Evolutionary conservation across 1,140 invertebrate genomes (phyloP), one percentile per base, ranked within the genome.

Genomic region (Drosophila watanabei): DNA sequence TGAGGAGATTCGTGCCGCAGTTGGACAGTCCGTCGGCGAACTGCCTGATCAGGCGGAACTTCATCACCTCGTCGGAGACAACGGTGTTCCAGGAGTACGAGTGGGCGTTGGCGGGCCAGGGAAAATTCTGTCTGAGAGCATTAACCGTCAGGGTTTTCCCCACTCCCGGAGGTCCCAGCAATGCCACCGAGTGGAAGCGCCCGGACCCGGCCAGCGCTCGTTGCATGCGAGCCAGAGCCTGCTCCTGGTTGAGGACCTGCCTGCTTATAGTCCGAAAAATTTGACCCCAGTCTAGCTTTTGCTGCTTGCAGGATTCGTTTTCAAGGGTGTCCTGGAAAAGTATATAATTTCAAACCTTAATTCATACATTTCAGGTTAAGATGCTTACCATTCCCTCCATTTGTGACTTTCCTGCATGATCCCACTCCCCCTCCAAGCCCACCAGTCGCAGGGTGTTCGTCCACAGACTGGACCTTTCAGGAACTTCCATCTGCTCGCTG

Each of bases 81-180:
- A 64, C 64, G 0, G 90, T 91, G 64, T 66, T 84, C 91, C 91
- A 92, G 1, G 82, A 80, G 32, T 92, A 92, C 13, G 52, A 58
- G n/a, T 91, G 85, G 7, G 77, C 80, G 30, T 92, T 91, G 60
- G 82, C 76, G n/a, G 66, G 80, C 91, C 91, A 92, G 30, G 91
- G 91, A 56, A 87, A 92, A 20, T 75, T 33, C 7, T 79, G 37
- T 2, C 46, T n/a, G 2, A 92, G 33, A 0, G 48, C 54, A n/a
- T 63, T 59, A 0, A 62, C 59, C 9, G 82, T 69, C 7, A 92
- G 51, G 0, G 66, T 59, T 32, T 92, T 92, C 4, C 91, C 91
- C 33, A 91, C 91, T 11, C 91, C 91, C 0, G 75, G 57, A 5
- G 91, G 77, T 2, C 91, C 91, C 0, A 92, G 48, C 5, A 92